phyloP scores from a whole-genome alignment of 2,888 invertebrate species.

The Cantharis nigra region DNA sequence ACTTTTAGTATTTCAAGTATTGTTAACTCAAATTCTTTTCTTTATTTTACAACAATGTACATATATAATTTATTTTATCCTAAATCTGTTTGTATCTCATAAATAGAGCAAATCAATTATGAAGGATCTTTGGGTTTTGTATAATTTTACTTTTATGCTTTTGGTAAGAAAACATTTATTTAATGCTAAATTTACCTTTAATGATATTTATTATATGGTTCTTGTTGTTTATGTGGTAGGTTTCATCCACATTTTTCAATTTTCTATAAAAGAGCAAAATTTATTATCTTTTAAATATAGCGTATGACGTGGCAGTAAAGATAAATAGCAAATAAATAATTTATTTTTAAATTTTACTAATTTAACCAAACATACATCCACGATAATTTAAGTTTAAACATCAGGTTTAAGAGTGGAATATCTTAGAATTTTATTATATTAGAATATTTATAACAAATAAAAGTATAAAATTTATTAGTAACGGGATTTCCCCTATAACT shows the following conservation, averaged over 20 bases:
- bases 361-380: not conserved
- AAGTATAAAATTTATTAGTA: not conserved
- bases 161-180: not conserved
- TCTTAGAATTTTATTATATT: not conserved
- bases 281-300: not conserved
- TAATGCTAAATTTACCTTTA: not conserved
- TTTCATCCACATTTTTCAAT: not conserved
- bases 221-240: not conserved
- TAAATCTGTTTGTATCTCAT: not conserved
- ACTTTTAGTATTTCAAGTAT: not conserved
- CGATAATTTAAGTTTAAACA: not conserved
- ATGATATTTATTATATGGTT: not conserved
- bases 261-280: not conserved
- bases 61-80: not conserved
- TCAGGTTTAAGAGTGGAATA: not conserved
- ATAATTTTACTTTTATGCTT: not conserved
- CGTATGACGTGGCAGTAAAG: not conserved
- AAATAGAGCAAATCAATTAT: not conserved
- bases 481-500: not conserved
- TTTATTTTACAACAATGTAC: not conserved
- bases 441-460: not conserved
- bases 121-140: not conserved
- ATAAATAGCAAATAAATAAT: not conserved
- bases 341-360: not conserved
- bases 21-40: not conserved